These are phyloP conservation scores for Gymnodraco acuticeps DNA, from an alignment of 2,797 vertebrate genomes.

Conservation along the genomic window DNA sequence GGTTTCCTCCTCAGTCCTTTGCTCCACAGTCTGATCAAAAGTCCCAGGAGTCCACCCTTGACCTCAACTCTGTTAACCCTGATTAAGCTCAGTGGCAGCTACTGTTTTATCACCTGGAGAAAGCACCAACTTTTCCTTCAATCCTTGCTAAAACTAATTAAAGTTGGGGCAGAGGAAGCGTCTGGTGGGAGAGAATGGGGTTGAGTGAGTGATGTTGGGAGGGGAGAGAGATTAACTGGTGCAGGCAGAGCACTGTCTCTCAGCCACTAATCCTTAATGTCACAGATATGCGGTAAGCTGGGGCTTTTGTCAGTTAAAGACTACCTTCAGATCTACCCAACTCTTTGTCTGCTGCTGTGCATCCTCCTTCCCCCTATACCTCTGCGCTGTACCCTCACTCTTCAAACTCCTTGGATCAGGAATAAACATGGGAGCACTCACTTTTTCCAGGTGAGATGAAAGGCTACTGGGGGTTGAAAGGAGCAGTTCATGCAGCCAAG, in stretches of 20 bases:
- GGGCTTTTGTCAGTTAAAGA: slow-evolving; percentile 74
- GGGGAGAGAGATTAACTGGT: slow-evolving; percentile 76
- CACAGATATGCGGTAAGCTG: slow-evolving; percentile 74
- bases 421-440: slow-evolving; percentile 69
- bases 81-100: slow-evolving; percentile 72
- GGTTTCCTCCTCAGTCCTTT: slow-evolving; percentile 32
- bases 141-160: slow-evolving; percentile 79
- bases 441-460: slow-evolving; percentile 71
- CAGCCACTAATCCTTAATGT: slow-evolving; percentile 78
- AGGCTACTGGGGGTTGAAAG: slow-evolving; percentile 64
- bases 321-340: slow-evolving; percentile 72
- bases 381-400: slow-evolving; percentile 47
- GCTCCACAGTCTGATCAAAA: slow-evolving; percentile 57
- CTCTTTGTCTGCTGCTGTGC: slow-evolving; percentile 65
- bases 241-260: slow-evolving; percentile 73
- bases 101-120: slow-evolving; percentile 79
- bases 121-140: slow-evolving; percentile 73
- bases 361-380: slow-evolving; percentile 56
- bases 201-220: slow-evolving; percentile 70
- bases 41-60: slow-evolving; percentile 57
- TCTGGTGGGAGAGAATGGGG: slow-evolving; percentile 50
- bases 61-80: slow-evolving; percentile 73
- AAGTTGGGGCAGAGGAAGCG: slow-evolving; percentile 69
- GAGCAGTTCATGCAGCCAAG: slow-evolving; percentile 53
- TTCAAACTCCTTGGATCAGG: slow-evolving; percentile 61